A percentile compares a stretch with the other conserved stretches of the same genome.
Conservation (phyloP, 1,140 invertebrate species). For the Coptotermes formosanus region DNA sequence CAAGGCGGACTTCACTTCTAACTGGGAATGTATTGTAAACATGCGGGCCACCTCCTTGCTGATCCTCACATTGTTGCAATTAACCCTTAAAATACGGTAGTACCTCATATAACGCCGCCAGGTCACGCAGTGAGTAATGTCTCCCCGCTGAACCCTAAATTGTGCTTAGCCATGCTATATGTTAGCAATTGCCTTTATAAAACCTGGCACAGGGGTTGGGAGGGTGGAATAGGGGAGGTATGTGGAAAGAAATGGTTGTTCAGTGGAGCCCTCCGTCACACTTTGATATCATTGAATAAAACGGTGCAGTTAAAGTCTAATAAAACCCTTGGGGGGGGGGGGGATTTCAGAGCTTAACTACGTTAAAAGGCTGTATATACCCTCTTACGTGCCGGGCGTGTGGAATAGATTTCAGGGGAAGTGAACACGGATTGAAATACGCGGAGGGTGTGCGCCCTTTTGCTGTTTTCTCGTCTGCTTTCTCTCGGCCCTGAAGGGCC, state of each 20-base stretch:
- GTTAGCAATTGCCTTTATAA: neutral
- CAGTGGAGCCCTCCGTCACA: neutral
- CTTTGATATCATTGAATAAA: conserved; percentile 5
- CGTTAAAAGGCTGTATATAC: neutral
- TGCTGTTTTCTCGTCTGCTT: neutral
- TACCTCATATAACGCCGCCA: neutral
- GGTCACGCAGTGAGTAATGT: neutral
- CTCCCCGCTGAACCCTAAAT: conserved; percentile 3
- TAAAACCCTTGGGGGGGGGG: neutral
- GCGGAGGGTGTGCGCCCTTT: neutral
- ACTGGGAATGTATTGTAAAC: no score
- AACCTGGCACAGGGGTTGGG: neutral
- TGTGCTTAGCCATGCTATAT: neutral
- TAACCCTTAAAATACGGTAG: neutral
- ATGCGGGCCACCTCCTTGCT: neutral
- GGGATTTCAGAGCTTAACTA: neutral
- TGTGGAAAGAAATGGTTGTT: conserved; percentile 7
- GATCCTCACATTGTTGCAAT: neutral
- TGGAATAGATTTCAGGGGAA: neutral
- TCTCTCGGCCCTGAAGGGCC: no score
- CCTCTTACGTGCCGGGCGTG: neutral
- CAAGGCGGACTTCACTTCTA: no score
- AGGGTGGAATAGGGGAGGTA: neutral
- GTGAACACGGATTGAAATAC: neutral
- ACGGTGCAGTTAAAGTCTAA: neutral